phyloP scores from a whole-genome alignment of 2,113 vertebrate genomes.

The Nyctibius bracteatus region DNA sequence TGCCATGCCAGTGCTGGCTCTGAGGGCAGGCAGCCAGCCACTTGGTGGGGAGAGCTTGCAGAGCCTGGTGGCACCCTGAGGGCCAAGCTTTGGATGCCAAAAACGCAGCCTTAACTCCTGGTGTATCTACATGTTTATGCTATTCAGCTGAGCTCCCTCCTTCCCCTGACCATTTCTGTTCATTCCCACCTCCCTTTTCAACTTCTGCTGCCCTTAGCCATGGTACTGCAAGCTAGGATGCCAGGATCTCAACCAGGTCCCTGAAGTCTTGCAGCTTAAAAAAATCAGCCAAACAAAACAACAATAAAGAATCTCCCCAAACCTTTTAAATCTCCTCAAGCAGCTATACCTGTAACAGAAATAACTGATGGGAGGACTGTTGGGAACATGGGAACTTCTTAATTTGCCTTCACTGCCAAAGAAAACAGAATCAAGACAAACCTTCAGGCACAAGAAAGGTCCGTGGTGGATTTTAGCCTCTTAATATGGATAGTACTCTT shows the following conservation, averaged over 20 bases:
- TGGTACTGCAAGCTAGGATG: neutral
- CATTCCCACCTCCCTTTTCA: neutral
- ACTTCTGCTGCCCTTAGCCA: neutral
- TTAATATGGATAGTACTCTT: neutral
- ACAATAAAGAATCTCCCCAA: neutral
- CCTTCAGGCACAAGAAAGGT: neutral
- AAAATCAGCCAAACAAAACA: accelerated
- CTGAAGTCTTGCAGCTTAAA: neutral
- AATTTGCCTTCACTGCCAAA: neutral
- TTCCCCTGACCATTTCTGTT: neutral
- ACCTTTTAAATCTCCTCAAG: neutral
- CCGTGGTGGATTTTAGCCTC: neutral
- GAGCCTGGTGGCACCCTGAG: neutral
- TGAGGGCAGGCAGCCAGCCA: neutral
- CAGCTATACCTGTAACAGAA: neutral
- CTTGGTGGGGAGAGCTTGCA: neutral
- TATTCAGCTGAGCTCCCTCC: neutral
- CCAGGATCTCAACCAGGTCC: neutral
- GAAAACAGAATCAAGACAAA: neutral
- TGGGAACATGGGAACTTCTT: neutral
- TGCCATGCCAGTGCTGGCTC: neutral
- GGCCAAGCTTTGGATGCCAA: neutral
- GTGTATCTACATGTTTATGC: neutral
- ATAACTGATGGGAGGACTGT: neutral
- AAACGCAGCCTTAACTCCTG: neutral